Evolutionary conservation across 2,888 invertebrate species (phyloP), one percentile per base, ranked within the genome.

Genomic region (Xylota segnis): DNA sequence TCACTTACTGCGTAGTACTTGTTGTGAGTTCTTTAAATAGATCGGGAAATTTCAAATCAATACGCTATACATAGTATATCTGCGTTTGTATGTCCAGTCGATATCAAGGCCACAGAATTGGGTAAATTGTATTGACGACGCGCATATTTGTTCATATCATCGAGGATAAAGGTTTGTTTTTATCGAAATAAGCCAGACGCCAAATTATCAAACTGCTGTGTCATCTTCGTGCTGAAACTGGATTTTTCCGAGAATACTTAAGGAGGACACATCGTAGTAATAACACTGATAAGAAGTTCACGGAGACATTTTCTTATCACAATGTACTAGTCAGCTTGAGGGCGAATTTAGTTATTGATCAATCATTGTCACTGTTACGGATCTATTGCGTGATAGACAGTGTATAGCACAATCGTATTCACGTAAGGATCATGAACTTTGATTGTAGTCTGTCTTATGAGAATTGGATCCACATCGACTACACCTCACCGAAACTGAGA

Each of bases 291-390:
- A 45, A 63, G 18, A 29, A 32, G 16, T 45, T 23, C 29, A 45
- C 32, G 45, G 61, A 18, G 45, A 43, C 29, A 43, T 0, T 45
- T 61, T 61, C 5, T 45, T 29, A 54, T 54, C 54, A 27, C n/a
- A 5, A n/a, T 29, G 2, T 54, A n/a, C 54, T 29, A 54, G 7
- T 14, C n/a, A 54, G 14, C 12, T 6, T 43, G n/a, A n/a, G 4
- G n/a, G 10, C 1, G 4, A 4, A n/a, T 10, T n/a, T 7, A 7
- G 7, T 32, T 32, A 7, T 3, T 32, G n/a, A 43, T n/a, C 4
- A 4, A 40, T 12, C 10, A 12, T 43, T n/a, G 14, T 14, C 4
- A n/a, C n/a, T 43, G 9, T 43, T n/a, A 43, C 3, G 40, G 40
- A 43, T 43, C n/a, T 4, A n/a, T 43, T n/a, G 2, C 1, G n/a